These are phyloP conservation scores for Callospermophilus lateralis DNA, from an alignment of 2,113 vertebrate genomes.

Conservation along the genomic window DNA sequence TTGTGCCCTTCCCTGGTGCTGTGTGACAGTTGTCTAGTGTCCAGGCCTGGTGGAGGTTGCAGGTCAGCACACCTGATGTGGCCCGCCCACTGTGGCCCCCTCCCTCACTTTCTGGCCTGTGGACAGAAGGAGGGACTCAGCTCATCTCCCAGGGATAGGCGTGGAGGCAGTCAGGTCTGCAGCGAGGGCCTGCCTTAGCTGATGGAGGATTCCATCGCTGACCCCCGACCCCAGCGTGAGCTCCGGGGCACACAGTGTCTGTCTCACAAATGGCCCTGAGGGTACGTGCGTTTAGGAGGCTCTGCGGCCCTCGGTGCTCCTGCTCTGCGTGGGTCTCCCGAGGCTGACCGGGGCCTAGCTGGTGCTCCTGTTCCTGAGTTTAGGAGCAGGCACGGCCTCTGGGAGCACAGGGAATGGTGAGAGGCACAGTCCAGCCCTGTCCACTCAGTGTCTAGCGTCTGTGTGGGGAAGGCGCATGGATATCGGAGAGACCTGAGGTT, in stretches of 20 bases:
- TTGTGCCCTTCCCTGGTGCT: background rate
- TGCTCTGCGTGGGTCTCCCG: background rate
- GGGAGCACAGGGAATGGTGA: background rate
- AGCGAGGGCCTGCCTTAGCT: background rate
- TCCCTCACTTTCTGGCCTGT: background rate
- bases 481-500: no score
- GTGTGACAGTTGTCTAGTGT: background rate
- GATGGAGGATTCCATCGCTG: fast-evolving
- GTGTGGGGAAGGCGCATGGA: background rate
- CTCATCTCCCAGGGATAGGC: fast-evolving
- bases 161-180: background rate
- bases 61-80: background rate
- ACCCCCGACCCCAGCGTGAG: background rate
- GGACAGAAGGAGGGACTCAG: background rate
- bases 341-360: background rate
- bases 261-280: background rate
- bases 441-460: no score
- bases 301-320: fast-evolving
- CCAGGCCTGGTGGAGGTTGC: background rate
- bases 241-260: background rate
- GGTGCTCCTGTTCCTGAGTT: background rate
- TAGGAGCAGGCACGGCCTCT: background rate
- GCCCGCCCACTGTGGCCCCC: fast-evolving
- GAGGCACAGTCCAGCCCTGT: background rate
- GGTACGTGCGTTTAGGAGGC: background rate